phyloP scores from a whole-genome alignment of 2,797 vertebrate genomes.

The Cygnus olor region DNA sequence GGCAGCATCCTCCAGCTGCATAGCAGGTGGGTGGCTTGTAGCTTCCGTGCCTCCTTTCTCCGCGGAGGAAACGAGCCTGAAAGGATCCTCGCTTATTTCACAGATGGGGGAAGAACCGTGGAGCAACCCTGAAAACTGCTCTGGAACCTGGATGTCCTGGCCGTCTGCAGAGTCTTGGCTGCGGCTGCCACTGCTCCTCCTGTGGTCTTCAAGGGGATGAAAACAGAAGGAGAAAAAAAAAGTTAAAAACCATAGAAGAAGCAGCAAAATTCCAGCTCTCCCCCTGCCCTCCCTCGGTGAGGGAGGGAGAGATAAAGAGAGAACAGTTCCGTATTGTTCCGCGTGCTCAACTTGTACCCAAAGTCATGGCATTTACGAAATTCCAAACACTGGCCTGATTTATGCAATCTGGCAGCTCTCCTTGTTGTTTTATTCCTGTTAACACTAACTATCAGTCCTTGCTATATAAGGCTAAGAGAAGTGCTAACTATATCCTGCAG shows the following conservation, averaged over 20 bases:
- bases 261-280: conserved; percentile 62
- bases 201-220: conserved; percentile 80
- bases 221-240: conserved; percentile 55
- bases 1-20: conserved; percentile 78
- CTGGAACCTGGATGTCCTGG: conserved; percentile 86
- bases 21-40: conserved; percentile 69
- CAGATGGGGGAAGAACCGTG: conserved; percentile 97
- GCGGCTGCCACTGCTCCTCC: conserved; percentile 72
- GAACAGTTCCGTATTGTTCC: conserved; percentile 92
- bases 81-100: conserved; percentile 88
- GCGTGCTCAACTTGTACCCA: conserved; percentile 74
- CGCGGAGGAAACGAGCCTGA: conserved; percentile 77
- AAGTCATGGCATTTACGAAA: conserved; percentile 84
- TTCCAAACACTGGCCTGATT: conserved; percentile 84
- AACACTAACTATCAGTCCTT: conserved; percentile 77
- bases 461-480: conserved; percentile 80
- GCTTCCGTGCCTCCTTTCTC: conserved; percentile 67
- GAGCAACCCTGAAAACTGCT: conserved; percentile 96
- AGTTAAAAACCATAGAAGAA: conserved; percentile 68
- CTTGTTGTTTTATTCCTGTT: conserved; percentile 76
- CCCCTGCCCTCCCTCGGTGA: conserved; percentile 37
- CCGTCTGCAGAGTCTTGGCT: conserved; percentile 81
- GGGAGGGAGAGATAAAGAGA: conserved; percentile 78
- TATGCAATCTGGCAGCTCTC: conserved; percentile 80
- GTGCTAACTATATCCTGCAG: conserved; percentile 76